Evolutionary conservation across 2,113 vertebrate species (phyloP), one percentile per base, ranked within the genome.

Genomic region (Nibea coibor): DNA sequence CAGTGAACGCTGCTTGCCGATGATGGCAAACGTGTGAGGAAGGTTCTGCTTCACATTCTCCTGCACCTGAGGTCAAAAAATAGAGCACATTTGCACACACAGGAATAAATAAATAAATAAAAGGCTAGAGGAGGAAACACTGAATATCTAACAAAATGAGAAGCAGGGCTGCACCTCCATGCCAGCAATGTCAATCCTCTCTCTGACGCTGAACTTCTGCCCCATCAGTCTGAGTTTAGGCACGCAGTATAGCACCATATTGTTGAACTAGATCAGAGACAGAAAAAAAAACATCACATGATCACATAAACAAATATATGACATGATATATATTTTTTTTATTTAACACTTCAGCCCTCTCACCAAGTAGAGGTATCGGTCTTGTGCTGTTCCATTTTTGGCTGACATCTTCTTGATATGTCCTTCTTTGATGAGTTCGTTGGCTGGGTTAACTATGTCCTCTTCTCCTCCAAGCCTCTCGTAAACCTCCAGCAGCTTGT

Each of bases 361-460:
- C 90, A 99, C 98, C 96, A 99, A 89, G 87, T 98, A 99, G 82
- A 99, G 96, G 84, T 99, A 98, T 64, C 98, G 91, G 91, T 99
- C 98, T 93, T 99, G 97, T 0, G 97, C 94, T 0, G 96, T 96
- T 83, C 98, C 98, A 0, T 97, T 99, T 93, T 98, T 99, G 81
- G 98, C 98, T 0, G 98, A 99, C 87, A 99, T 96, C 86, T 99
- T 99, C 93, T 97, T 97, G 87, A 99, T 98, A 22, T 96, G 96
- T 9, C 98, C 98, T 87, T 99, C 98, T 92, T 99, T 99, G 90
- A 99, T 98, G 80, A 99, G 95, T 83, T 99, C 98, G 4, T 99
- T 99, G 81, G 98, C 97, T 0, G 98, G 98, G 85, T 99, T 99
- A 51, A 99, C 98, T 4, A 99, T 99, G 87, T 99, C 97, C 69